Percentiles rank a stretch among this genome's conserved stretches.
These are phyloP conservation scores for Anisognathus igniventris DNA, from an alignment of 2,797 vertebrate species.

Conservation along the genomic window DNA sequence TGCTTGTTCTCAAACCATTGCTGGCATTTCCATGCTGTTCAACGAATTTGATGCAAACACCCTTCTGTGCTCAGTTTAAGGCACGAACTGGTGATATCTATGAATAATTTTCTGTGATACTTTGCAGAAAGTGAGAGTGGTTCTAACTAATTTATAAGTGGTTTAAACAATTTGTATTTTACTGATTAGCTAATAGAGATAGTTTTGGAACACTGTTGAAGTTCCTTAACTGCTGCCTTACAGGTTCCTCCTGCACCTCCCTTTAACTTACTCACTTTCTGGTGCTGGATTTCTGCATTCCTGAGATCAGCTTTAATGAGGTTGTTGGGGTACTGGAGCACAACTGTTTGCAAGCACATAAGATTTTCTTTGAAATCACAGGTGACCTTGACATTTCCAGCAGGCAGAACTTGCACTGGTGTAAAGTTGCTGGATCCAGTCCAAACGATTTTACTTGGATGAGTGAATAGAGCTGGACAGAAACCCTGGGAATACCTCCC, in stretches of 20 bases:
- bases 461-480: neutral
- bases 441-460: neutral
- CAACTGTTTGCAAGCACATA: neutral
- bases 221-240: neutral
- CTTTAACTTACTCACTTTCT: neutral
- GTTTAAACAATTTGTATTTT: neutral
- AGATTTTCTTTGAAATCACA: slow-evolving; percentile 4
- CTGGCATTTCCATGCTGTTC: neutral
- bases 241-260: rapidly evolving
- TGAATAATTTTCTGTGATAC: neutral
- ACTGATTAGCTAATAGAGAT: neutral
- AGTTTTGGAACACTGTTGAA: neutral
- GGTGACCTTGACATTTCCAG: slow-evolving; percentile 1
- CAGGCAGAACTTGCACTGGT: neutral
- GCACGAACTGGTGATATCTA: neutral
- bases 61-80: neutral
- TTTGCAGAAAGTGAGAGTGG: neutral
- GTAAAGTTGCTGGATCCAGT: neutral
- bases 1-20: neutral
- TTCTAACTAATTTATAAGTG: neutral
- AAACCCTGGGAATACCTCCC: neutral
- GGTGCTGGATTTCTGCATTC: neutral
- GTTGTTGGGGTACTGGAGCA: neutral
- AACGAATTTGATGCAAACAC: neutral
- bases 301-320: neutral